Evolutionary conservation across 2,113 vertebrate genomes (phyloP), one percentile per base, ranked within the genome.

Genomic region (Cryptotis parvus): DNA sequence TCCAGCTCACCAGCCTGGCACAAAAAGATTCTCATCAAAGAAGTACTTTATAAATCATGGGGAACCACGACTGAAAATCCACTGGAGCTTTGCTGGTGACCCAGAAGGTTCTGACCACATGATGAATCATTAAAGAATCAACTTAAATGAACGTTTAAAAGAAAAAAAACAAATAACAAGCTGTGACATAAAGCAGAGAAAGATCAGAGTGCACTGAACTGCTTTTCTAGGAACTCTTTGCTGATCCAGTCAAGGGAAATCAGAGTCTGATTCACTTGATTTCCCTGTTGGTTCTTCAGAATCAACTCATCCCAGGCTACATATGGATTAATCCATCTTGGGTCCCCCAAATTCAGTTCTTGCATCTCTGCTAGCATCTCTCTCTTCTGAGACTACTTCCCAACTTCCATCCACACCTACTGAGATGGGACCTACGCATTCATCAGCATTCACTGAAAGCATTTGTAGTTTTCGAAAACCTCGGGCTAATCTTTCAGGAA

Each of bases 1-100:
- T 89, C 24, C 24, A 79, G 63, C 68, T 95, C 86, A 89, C 85
- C 37, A 85, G 55, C 27, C 31, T 69, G 43, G 77, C 37, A 49
- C 6, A 7, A 74, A 70, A 76, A 79, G 33, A 20, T 80, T 33
- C 65, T 78, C 37, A 31, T 61, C 76, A 91, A 83, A 92, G 73
- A 87, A 82, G 39, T 70, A 14, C 15, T 79, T 93, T 90, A 68
- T 52, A 87, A 81, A 83, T 66, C 75, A 79, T 20, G 55, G 37
- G 24, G 63, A 86, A 31, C 68, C 87, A 84, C 61, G 66, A 82
- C 39, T 73, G 33, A 88, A 93, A 91, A 93, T 63, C 69, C 84
- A 87, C 0, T 39, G 66, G 43, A 80, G 58, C 86, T 81, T 83
- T 80, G 52, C 78, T 76, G 31, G 35, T 39, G 27, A 55, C 61